Evolutionary conservation across 2,888 invertebrate species (phyloP).

Genomic region (Himalopsyche kuldschensis): DNA sequence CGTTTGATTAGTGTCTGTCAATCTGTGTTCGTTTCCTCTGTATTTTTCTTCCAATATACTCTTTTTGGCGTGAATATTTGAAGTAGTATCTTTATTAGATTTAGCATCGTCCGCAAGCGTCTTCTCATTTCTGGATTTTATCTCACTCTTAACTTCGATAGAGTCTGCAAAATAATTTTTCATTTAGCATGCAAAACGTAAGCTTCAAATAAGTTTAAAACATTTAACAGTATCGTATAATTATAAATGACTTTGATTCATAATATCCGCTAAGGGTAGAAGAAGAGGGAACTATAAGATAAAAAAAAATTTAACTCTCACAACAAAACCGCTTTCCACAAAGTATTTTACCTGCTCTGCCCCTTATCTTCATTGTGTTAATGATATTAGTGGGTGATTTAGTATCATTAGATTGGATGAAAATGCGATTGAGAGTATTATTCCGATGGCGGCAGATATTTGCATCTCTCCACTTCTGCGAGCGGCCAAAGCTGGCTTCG

Average conservation of each 20-base stretch:
- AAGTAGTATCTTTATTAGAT: neutral
- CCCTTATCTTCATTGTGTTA: neutral
- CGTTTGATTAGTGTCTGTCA: neutral
- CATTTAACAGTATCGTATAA: no score
- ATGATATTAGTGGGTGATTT: constrained; percentile 1
- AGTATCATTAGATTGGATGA: constrained; percentile 1
- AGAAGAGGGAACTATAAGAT: no score
- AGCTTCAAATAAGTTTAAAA: no score
- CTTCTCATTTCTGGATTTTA: neutral
- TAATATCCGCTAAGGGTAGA: no score
- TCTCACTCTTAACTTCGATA: neutral
- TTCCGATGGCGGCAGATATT: neutral
- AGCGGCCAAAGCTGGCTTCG: neutral
- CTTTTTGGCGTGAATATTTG: neutral
- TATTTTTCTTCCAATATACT: neutral
- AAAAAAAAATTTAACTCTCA: neutral
- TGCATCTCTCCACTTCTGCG: neutral
- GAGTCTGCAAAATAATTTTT: neutral
- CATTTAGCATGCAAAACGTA: neutral
- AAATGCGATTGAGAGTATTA: neutral
- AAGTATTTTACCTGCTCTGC: neutral
- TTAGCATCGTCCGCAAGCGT: neutral
- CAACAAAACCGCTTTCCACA: neutral
- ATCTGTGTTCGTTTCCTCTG: neutral
- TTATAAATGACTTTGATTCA: no score